A percentile compares a stretch with the other conserved stretches of the same genome.
phyloP scores from a whole-genome alignment of 2,797 vertebrate genomes.

The Nyctalus aviator region DNA sequence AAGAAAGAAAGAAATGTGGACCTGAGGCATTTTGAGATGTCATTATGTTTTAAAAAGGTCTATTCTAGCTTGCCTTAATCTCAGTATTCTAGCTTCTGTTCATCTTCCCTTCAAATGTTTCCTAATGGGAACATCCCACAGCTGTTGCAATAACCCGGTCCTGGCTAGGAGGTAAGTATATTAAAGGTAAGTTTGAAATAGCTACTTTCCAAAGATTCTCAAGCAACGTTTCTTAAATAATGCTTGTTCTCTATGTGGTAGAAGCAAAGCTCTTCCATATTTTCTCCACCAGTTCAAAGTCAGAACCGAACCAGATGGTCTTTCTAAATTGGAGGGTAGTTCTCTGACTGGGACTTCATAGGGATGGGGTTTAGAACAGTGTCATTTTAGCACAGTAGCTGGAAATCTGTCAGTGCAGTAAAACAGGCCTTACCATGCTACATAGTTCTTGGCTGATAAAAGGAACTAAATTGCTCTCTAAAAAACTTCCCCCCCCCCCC shows the following conservation, averaged over 20 bases:
- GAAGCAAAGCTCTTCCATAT: not conserved
- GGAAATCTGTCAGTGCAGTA: conserved; percentile 11
- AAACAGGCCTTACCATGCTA: not conserved
- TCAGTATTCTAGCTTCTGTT: not conserved
- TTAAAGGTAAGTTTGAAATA: not conserved
- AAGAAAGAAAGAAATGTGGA: not conserved
- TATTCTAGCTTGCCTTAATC: not conserved
- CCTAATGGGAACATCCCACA: accelerated
- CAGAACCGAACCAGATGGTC: not conserved
- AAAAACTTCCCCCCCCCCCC: not conserved
- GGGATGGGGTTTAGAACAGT: not conserved
- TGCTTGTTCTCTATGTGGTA: not conserved
- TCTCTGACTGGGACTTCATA: not conserved
- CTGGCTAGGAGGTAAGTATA: not conserved
- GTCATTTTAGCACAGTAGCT: not conserved
- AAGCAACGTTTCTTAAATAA: not conserved
- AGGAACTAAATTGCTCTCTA: not conserved
- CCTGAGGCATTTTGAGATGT: not conserved
- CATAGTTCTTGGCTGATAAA: not conserved
- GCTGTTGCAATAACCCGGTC: not conserved
- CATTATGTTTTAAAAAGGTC: not conserved
- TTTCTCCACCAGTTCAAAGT: not conserved
- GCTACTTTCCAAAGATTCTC: not conserved
- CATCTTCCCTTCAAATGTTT: not conserved
- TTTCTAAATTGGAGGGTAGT: not conserved